Evolutionary conservation across 2,888 invertebrate species (phyloP), one percentile per base, ranked within the genome.

Genomic region (Scaptomyza polygonia): DNA sequence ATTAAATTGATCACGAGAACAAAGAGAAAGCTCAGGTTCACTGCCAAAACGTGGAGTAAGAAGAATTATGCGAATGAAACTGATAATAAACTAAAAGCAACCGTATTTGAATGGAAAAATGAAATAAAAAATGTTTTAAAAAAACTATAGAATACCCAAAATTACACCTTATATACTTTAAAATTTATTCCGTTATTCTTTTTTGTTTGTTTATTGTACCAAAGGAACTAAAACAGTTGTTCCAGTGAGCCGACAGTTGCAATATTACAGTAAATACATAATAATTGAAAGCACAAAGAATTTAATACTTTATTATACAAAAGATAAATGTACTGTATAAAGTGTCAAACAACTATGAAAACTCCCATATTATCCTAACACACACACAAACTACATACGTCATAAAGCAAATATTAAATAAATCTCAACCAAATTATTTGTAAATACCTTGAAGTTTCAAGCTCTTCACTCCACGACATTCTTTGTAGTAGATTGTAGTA

Each of bases 21-120:
- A 77, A 83, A 87, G 67, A 74, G 86, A 77, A 86, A 89, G 90
- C 89, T 89, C 90, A 90, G 90, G 90, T 88, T 89, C 89, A 89
- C 89, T 89, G 89, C 89, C 89, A 90, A 90, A 90, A 86, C 82
- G 88, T 85, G 87, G 85, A 88, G 84, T 71, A 76, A 73, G 88
- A 81, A 67, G 88, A 81, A 67, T 69, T 56, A 58, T 65, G 77
- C 77, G 80, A 68, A 71, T 71, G 54, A 63, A 68, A 59, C 43
- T 54, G 57, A 44, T 42, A 39, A 65, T 54, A 63, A 34, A 34
- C n/a, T 61, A 27, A 66, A 67, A 65, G 65, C 65, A 70, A 59
- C 57, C 61, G 67, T 25, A 53, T 51, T 21, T 43, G 34, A 34
- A 69, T 71, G 51, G 32, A 48, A 43, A n/a, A n/a, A n/a, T n/a